Percentiles rank a stretch among this genome's conserved stretches.
phyloP scores from a whole-genome alignment of 2,113 vertebrate species.

The Ceyx margarethae region DNA sequence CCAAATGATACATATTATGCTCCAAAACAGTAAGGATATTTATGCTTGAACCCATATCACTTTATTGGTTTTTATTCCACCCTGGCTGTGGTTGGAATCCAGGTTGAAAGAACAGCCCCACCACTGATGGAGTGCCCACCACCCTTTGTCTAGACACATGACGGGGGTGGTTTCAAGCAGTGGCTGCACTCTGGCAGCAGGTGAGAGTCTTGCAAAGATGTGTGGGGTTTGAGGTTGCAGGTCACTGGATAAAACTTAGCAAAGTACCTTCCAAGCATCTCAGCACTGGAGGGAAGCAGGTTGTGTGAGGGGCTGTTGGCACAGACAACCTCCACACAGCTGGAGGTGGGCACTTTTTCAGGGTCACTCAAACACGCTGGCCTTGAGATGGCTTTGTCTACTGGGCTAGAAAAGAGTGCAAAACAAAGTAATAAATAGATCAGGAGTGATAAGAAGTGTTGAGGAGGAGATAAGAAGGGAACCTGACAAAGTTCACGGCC shows the following conservation, averaged over 20 bases:
- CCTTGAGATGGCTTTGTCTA: not conserved
- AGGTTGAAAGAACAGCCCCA: not conserved
- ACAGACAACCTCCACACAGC: not conserved
- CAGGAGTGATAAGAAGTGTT: not conserved
- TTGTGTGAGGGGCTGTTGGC: not conserved
- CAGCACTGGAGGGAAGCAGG: not conserved
- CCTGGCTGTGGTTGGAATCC: not conserved
- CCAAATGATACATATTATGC: not conserved
- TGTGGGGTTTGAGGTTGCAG: not conserved
- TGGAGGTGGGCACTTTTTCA: not conserved
- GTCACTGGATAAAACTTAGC: not conserved
- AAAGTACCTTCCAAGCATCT: not conserved
- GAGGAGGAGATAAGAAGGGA: not conserved
- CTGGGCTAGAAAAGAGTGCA: not conserved
- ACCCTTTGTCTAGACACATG: not conserved
- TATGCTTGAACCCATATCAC: not conserved
- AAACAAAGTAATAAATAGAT: conserved; percentile 9
- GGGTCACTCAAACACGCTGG: not conserved
- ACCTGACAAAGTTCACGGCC: not conserved
- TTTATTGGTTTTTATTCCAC: not conserved
- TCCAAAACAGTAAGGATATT: not conserved
- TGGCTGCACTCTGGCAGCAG: not conserved
- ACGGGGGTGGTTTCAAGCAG: not conserved
- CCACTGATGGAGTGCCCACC: not conserved
- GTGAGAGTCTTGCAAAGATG: not conserved